phyloP scores from a whole-genome alignment of 2,113 vertebrate species.

The Brienomyrus longianalis region DNA sequence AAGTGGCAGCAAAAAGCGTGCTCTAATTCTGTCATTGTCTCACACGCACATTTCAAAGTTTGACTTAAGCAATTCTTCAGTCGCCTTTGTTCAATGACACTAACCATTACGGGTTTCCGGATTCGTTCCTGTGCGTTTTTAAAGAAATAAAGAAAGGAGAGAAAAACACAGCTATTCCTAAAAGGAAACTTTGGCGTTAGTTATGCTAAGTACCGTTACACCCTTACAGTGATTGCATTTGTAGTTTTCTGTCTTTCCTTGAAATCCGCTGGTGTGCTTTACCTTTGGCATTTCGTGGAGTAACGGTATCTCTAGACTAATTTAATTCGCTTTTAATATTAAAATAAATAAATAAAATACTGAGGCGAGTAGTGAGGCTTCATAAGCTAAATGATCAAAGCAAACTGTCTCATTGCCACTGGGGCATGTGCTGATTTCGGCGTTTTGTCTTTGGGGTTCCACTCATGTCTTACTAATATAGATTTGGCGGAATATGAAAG shows the following conservation, averaged over 20 bases:
- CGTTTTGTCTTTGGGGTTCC: constrained; percentile 31
- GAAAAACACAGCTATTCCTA: constrained; percentile 54
- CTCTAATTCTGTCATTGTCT: constrained; percentile 68
- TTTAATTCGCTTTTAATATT: constrained; percentile 44
- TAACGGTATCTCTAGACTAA: constrained; percentile 47
- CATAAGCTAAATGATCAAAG: constrained; percentile 49
- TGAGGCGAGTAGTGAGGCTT: constrained; percentile 44
- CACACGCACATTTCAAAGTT: constrained; percentile 46
- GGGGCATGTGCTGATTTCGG: constrained; percentile 30
- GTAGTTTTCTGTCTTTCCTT: constrained; percentile 49
- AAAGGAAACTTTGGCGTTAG: constrained; percentile 51
- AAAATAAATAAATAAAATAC: constrained; percentile 25
- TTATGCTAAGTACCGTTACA: constrained; percentile 60
- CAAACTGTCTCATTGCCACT: constrained; percentile 30
- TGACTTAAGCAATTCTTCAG: constrained; percentile 57
- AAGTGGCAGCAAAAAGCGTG: constrained; percentile 47
- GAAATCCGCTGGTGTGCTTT: constrained; percentile 53
- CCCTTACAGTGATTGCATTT: constrained; percentile 47
- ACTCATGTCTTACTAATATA: constrained; percentile 29
- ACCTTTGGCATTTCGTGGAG: constrained; percentile 49
- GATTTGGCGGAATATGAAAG: constrained; percentile 19
- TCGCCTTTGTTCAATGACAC: constrained; percentile 57
- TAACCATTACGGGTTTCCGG: constrained; percentile 43
- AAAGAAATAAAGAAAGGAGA: constrained; percentile 38
- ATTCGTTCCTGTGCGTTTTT: constrained; percentile 48